phyloP scores from a whole-genome alignment of 2,888 invertebrate genomes.

The Nomada fabriciana region DNA sequence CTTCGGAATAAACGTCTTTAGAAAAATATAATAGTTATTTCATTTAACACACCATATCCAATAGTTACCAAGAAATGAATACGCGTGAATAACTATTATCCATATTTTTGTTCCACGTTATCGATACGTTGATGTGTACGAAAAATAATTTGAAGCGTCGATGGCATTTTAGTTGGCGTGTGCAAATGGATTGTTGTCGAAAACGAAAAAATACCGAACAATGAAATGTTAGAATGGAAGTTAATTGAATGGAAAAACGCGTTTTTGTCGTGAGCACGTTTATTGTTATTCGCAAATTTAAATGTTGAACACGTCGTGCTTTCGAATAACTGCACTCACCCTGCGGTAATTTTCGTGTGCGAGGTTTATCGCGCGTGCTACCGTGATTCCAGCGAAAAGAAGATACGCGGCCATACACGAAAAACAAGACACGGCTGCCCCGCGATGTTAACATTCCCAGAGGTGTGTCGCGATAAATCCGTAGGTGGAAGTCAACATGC shows the following conservation, averaged over 20 bases:
- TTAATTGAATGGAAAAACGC: slow-evolving; percentile 6
- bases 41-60: too few species aligned
- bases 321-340: slow-evolving; percentile 35
- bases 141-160: neutral
- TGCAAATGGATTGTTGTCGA: neutral
- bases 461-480: slow-evolving; percentile 70
- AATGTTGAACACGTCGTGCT: slow-evolving; percentile 12
- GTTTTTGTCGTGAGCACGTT: neutral
- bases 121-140: neutral
- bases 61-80: too few species aligned
- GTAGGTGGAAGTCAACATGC: slow-evolving; percentile 63
- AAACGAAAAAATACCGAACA: neutral
- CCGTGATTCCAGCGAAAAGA: slow-evolving; percentile 51
- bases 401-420: slow-evolving; percentile 45
- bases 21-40: too few species aligned
- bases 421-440: slow-evolving; percentile 64
- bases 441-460: slow-evolving; percentile 72
- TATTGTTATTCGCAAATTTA: slow-evolving; percentile 2
- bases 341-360: slow-evolving; percentile 47
- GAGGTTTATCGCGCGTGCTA: slow-evolving; percentile 39
- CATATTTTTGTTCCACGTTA: too few species aligned
- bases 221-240: neutral
- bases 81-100: too few species aligned
- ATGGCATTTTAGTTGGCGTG: neutral
- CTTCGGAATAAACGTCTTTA: too few species aligned